These are phyloP conservation scores for Trichechus manatus DNA, from an alignment of 2,113 vertebrate species.

Conservation along the genomic window DNA sequence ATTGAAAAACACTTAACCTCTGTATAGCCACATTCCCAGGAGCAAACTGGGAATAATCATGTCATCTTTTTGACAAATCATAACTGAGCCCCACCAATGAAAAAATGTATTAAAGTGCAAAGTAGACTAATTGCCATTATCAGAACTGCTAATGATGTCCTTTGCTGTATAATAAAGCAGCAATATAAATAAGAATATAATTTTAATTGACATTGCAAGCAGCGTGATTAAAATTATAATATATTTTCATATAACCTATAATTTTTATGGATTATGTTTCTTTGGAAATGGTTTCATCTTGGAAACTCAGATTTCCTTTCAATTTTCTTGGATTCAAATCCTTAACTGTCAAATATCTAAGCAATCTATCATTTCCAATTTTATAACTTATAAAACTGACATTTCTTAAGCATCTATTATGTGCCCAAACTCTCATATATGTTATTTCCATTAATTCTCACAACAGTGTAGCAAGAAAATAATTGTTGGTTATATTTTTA, in stretches of 20 bases:
- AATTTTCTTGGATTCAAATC: background rate
- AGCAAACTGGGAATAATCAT: slow-evolving; percentile 42
- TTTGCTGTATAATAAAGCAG: slow-evolving; percentile 54
- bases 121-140: slow-evolving; percentile 64
- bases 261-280: slow-evolving; percentile 49
- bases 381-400: background rate
- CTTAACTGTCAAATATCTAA: slow-evolving; percentile 11
- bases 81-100: background rate
- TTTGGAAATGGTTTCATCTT: slow-evolving; percentile 50
- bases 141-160: slow-evolving; percentile 48
- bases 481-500: slow-evolving; percentile 11
- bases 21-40: background rate
- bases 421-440: background rate
- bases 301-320: slow-evolving; percentile 24
- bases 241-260: slow-evolving; percentile 40
- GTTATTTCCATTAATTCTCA: background rate
- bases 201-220: slow-evolving; percentile 62
- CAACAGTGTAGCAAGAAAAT: background rate
- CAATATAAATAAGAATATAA: slow-evolving; percentile 67
- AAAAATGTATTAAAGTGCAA: slow-evolving; percentile 59
- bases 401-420: background rate
- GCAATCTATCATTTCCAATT: background rate
- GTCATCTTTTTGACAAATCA: slow-evolving; percentile 49
- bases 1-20: background rate
- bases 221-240: slow-evolving; percentile 57